Conservation (phyloP, 2,888 invertebrate genomes). For the Nasonovia ribisnigri region DNA sequence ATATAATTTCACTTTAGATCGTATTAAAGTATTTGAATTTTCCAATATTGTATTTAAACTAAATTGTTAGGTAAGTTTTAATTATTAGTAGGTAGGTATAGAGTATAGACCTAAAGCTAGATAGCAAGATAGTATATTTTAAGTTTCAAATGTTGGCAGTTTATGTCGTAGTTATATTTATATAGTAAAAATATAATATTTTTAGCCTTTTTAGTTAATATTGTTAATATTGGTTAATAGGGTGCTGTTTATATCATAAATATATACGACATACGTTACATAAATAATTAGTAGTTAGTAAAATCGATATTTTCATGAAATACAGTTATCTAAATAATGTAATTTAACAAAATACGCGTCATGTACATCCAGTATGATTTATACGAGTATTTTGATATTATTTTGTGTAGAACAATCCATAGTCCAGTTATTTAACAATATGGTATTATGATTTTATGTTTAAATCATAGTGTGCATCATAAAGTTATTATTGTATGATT, state of each 20-base stretch:
- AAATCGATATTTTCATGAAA: neutral
- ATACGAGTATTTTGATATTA: neutral
- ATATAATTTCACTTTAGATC: neutral
- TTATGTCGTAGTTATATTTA: too few relatives aligned
- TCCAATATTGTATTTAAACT: neutral
- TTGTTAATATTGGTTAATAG: neutral
- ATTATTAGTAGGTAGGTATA: neutral
- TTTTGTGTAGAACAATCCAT: neutral
- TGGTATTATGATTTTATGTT: neutral
- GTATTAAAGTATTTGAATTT: neutral
- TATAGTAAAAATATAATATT: neutral
- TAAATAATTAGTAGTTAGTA: neutral
- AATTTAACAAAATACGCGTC: neutral
- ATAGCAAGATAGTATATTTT: neutral
- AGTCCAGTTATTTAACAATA: neutral
- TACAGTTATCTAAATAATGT: neutral
- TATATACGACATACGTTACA: neutral
- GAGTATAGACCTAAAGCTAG: too few relatives aligned
- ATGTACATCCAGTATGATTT: neutral
- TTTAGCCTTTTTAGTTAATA: neutral
- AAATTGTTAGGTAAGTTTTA: neutral
- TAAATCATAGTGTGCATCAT: neutral
- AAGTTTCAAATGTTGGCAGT: neutral
- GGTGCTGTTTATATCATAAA: neutral
- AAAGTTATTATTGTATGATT: neutral